phyloP scores from a whole-genome alignment of 2,888 invertebrate species.

The Mythimna vitellina region DNA sequence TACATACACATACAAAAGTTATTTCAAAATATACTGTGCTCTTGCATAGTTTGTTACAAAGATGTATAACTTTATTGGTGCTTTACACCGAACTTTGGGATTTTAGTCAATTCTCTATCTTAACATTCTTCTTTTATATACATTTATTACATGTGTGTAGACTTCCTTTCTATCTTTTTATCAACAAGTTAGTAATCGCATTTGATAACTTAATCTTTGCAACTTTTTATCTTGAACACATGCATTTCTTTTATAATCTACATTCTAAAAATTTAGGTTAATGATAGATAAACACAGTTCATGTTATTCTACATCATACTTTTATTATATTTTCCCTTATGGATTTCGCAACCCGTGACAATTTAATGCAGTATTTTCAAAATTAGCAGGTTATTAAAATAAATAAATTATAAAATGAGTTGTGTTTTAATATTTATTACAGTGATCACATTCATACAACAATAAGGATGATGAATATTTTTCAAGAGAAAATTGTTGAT shows the following conservation, averaged over 20 bases:
- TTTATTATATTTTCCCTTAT: constrained; percentile 74
- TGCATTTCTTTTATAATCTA: constrained; percentile 28
- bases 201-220: constrained; percentile 23
- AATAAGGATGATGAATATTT: constrained; percentile 29
- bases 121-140: constrained; percentile 46
- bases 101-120: constrained; percentile 43
- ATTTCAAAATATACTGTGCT: constrained; percentile 38
- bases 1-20: constrained; percentile 13
- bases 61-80: constrained; percentile 39
- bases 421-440: constrained; percentile 57
- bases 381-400: constrained; percentile 74
- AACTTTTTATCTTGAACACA: constrained; percentile 20
- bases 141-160: constrained; percentile 21
- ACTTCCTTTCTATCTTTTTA: constrained; percentile 10
- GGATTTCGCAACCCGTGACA: constrained; percentile 81
- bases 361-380: constrained; percentile 73
- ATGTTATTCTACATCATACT: constrained; percentile 54
- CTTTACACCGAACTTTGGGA: constrained; percentile 23
- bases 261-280: constrained; percentile 23
- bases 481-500: constrained; percentile 27
- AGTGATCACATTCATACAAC: constrained; percentile 49
- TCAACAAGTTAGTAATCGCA: constrained; percentile 7
- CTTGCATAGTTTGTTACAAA: constrained; percentile 40
- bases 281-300: constrained; percentile 35
- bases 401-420: constrained; percentile 43